Evolutionary conservation across 2,113 vertebrate genomes (phyloP), one percentile per base, ranked within the genome.

Genomic region (Osmerus mordax): DNA sequence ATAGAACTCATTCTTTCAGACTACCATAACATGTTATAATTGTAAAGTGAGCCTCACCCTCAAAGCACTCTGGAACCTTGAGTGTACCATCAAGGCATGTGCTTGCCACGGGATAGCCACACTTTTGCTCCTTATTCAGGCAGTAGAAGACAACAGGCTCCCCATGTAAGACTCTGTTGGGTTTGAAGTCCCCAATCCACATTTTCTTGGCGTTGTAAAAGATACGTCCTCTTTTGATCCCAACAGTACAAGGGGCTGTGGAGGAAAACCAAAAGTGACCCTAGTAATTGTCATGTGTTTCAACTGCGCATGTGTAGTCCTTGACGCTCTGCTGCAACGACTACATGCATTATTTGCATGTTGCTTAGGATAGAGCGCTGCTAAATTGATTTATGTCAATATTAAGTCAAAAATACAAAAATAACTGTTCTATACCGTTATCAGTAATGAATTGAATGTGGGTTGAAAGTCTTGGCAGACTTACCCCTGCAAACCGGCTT

Each of bases 111-210:
- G 92, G 93, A 4, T 95, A 96, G 70, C 95, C 94, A 69, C 96
- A 98, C 1, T 89, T 89, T n/a, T 90, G 89, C 3, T 87, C 80
- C 70, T 92, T 91, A 54, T 96, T 91, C 86, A 93, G 89, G 86
- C 96, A 98, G 83, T 92, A 98, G 83, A 97, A 95, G 64, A 81
- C 90, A 0, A 96, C 75, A 0, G 56, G 88, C 53, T 97, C 94
- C 4, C 84, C 82, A 0, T 98, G 96, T 2, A 81, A 83, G 55
- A 98, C 87, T 64, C 91, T 88, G 70, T 93, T 90, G 72, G 94
- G 92, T 25, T 94, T 92, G 58, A 94, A 87, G 0, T 93, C 87
- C 71, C 89, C 84, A 6, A 96, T 90, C 78, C 91, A 93, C 2
- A 93, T 83, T 87, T 90, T 96, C 75, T 84, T 86, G 0, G 83